These are phyloP conservation scores for Dicyrtoma fusca DNA, from an alignment of 2,888 invertebrate genomes.

Conservation along the genomic window DNA sequence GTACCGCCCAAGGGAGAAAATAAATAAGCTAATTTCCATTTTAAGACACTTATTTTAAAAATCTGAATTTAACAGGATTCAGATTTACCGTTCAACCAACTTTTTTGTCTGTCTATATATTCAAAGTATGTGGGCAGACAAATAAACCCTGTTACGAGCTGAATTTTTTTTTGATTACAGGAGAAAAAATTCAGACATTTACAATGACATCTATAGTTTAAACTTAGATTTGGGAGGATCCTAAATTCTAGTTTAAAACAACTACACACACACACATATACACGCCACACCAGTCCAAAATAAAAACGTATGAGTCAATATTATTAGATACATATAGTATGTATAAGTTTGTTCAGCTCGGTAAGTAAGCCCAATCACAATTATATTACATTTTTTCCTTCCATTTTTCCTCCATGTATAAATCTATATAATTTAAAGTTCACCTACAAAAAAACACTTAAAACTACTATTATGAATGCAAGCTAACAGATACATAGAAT, in stretches of 20 bases:
- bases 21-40: neutral
- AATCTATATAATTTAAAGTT: neutral
- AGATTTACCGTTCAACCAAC: conserved; percentile 21
- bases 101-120: neutral
- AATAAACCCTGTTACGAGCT: conserved; percentile 1
- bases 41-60: neutral
- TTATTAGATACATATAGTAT: too few relatives aligned
- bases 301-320: too few relatives aligned
- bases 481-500: conserved; percentile 7
- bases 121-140: neutral
- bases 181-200: neutral
- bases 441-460: neutral
- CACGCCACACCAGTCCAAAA: too few relatives aligned
- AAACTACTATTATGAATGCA: conserved; percentile 15
- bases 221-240: too few relatives aligned
- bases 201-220: neutral
- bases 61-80: conserved; percentile 11
- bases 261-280: too few relatives aligned
- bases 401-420: neutral
- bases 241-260: too few relatives aligned
- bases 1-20: conserved; percentile 23
- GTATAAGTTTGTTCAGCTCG: too few relatives aligned
- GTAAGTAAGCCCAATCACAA: too few relatives aligned
- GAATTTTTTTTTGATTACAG: neutral
- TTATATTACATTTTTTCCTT: neutral